Evolutionary conservation across 2,113 vertebrate species (phyloP).

Genomic region (Petroica traversi): DNA sequence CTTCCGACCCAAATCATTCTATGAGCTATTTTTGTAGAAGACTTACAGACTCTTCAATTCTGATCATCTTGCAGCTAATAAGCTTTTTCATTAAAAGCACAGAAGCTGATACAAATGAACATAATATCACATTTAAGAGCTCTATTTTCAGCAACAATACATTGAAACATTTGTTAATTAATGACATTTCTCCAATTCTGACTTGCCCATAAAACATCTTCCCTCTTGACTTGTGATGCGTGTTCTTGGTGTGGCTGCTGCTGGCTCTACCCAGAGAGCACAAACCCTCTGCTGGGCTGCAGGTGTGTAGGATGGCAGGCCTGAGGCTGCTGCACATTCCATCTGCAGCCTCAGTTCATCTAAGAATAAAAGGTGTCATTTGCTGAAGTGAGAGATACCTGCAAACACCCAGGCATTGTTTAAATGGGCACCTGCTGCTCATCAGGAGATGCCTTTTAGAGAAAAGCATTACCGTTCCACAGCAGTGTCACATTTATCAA

Average conservation of each 20-base stretch:
- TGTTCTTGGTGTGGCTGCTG: accelerated
- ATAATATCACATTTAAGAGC: not conserved
- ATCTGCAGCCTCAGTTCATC: not conserved
- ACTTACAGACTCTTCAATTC: not conserved
- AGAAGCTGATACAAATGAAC: not conserved
- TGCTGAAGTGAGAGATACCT: not conserved
- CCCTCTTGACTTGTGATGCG: not conserved
- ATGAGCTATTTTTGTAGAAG: not conserved
- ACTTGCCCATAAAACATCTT: not conserved
- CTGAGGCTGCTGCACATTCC: not conserved
- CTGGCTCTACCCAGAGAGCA: not conserved
- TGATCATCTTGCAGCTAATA: not conserved
- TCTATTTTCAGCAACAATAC: not conserved
- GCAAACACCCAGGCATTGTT: not conserved
- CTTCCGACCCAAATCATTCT: not conserved
- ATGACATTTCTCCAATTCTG: not conserved
- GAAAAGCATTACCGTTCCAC: accelerated
- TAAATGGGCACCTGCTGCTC: not conserved
- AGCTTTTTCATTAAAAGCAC: not conserved
- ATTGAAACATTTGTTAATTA: not conserved
- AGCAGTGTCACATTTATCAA: not conserved
- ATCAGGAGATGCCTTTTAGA: not conserved
- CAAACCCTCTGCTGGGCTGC: not conserved
- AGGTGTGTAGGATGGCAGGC: not conserved
- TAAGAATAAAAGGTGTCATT: not conserved